Base-by-base conservation (phyloP, 2,888 invertebrate genomes). In the Leucozona laternaria region DNA sequence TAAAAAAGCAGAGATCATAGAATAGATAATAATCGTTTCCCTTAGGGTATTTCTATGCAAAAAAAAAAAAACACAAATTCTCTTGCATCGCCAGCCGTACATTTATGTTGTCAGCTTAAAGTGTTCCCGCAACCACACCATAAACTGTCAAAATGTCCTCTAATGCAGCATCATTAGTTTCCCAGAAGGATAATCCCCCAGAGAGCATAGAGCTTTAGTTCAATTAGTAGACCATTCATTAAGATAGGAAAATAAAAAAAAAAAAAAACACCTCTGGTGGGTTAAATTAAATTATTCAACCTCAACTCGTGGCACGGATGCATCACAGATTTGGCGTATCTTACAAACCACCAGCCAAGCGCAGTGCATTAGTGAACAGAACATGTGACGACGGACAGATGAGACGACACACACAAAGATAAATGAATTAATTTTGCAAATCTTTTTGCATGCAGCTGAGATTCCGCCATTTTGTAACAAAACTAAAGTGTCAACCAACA, bases 181-280 rank as follows among this genome's bases (percentile, higher is more conserved):
- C 43, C 31, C 22, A 50, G 37, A 13, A 79, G 70, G 79, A 76
- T 84, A 76, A 84, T 76, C 50, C 70, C 57, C 84, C n/a, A 20
- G 22, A 40, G 71, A 71, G 64, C 50, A 84, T 53, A 78, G 50
- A 58, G 71, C 68, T 77, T 55, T 34, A 43, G 31, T 40, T 68
- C 77, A 85, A 85, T 85, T 77, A 81, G 71, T 60, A 40, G 60
- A 62, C 72, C 84, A 77, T 77, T 80, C 71, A 72, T 77, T 84
- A 37, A 58, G 53, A 37, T 45, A 55, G 2, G n/a, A 60, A 37
- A 40, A 40, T 22, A 20, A 17, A 57, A 62, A 40, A 40, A 37
- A 20, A 17, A 57, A 62, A 28, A 45, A 28, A n/a, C 25, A 70
- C 57, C 34, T 76, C 66, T 60, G 40, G 40, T 60, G 71, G 68